phyloP scores from a whole-genome alignment of 2,797 vertebrate genomes.

The Acanthiza pusilla region DNA sequence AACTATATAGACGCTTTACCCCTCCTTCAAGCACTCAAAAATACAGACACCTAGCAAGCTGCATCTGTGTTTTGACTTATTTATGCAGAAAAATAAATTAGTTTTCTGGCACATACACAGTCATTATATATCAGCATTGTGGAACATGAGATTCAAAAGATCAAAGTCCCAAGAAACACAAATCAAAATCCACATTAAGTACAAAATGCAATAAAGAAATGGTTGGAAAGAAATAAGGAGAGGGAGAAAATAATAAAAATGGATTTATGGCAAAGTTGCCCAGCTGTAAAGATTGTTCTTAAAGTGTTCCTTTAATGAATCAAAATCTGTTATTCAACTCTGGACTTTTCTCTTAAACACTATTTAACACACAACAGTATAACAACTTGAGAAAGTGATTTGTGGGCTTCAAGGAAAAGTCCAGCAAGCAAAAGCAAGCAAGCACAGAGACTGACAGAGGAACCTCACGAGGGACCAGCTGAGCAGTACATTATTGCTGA shows the following conservation, averaged over 20 bases:
- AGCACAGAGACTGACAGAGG: neutral
- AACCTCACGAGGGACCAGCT: neutral
- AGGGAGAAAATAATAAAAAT: neutral
- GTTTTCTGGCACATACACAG: neutral
- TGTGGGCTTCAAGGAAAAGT: neutral
- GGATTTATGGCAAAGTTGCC: neutral
- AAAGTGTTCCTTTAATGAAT: neutral
- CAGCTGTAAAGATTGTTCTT: neutral
- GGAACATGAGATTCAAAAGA: neutral
- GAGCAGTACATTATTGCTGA: neutral
- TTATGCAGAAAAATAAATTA: neutral
- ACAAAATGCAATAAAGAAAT: neutral
- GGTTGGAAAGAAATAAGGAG: neutral
- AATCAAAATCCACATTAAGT: neutral
- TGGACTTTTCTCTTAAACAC: neutral
- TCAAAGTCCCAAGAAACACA: neutral
- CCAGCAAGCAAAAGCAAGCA: neutral
- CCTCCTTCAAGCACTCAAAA: neutral
- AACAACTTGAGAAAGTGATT: neutral
- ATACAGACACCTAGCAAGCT: neutral
- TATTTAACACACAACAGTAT: neutral
- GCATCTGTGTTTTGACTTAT: neutral
- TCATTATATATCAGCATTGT: neutral
- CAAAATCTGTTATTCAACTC: neutral
- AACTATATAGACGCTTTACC: neutral